Percentiles rank a stretch among this genome's conserved stretches.
Evolutionary conservation across 2,888 invertebrate genomes (phyloP).

Genomic region (Arctia plantaginis): DNA sequence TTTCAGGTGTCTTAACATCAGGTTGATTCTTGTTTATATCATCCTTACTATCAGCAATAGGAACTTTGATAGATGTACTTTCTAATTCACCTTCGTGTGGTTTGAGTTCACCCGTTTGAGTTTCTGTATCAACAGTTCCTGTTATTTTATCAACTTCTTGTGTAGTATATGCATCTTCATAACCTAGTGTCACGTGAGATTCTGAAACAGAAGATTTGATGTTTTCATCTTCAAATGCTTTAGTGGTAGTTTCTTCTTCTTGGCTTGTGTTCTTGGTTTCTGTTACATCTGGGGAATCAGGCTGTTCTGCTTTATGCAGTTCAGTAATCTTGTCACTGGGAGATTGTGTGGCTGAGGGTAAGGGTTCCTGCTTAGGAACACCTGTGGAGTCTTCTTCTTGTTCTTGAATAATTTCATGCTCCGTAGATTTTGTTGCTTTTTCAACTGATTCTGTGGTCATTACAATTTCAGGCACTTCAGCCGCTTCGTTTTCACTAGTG

Average conservation of each 20-base stretch:
- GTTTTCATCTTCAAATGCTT: slow-evolving; percentile 28
- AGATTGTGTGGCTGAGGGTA: slow-evolving; percentile 31
- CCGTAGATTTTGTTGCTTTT: slow-evolving; percentile 25
- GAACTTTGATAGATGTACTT: slow-evolving; percentile 16
- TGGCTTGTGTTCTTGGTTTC: slow-evolving; percentile 11
- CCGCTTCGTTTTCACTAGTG: slow-evolving; percentile 1
- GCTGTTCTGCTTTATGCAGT: slow-evolving; percentile 29
- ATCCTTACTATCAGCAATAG: slow-evolving; percentile 14
- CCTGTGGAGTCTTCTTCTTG: slow-evolving; percentile 38
- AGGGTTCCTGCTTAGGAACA: slow-evolving; percentile 33
- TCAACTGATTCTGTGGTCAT: slow-evolving; percentile 27
- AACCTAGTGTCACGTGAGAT: slow-evolving; percentile 24
- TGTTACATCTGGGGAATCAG: slow-evolving; percentile 23
- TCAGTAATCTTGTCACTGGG: slow-evolving; percentile 21
- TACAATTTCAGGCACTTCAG: slow-evolving; percentile 28
- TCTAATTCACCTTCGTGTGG: slow-evolving; percentile 17
- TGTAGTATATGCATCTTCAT: slow-evolving; percentile 21
- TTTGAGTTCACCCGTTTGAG: slow-evolving; percentile 14
- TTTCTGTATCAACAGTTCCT: slow-evolving; percentile 20
- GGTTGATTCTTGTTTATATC: slow-evolving; percentile 23
- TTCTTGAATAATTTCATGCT: slow-evolving; percentile 32
- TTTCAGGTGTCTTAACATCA: slow-evolving; percentile 23
- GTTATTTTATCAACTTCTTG: slow-evolving; percentile 22
- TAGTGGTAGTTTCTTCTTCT: slow-evolving; percentile 30
- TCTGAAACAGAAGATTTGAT: slow-evolving; percentile 28